These are phyloP conservation scores for Ciona savignyi DNA, from an alignment of 23 tunicate genomes.

Conservation along the genomic window DNA sequence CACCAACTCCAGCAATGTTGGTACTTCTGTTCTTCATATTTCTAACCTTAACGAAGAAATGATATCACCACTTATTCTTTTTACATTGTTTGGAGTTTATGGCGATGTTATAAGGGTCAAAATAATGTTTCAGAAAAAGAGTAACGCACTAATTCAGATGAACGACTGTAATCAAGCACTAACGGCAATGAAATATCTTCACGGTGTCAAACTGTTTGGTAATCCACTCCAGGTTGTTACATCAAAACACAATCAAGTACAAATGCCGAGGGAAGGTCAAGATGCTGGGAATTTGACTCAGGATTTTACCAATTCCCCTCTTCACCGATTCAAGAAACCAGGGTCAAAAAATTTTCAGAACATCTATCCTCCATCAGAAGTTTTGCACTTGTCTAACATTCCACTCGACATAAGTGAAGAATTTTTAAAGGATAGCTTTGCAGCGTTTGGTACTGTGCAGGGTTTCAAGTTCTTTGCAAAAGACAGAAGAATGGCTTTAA, in stretches of 20 bases:
- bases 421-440: conserved; percentile 38
- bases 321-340: conserved; percentile 96
- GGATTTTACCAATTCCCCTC: conserved; percentile 74
- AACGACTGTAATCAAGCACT: conserved; percentile 68
- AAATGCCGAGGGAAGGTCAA: conserved; percentile 92
- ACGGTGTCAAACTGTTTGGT: conserved; percentile 66
- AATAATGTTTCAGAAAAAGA: conserved; percentile 81
- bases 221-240: conserved; percentile 57
- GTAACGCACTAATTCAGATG: conserved; percentile 88
- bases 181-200: conserved; percentile 49
- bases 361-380: conserved; percentile 88
- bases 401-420: conserved; percentile 80
- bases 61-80: conserved; percentile 37
- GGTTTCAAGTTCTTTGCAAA: conserved; percentile 89
- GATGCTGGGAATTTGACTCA: conserved; percentile 77
- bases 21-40: conserved; percentile 57
- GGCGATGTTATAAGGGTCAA: conserved; percentile 94
- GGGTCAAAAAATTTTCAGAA: conserved; percentile 96
- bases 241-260: conserved; percentile 85
- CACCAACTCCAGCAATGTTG: background rate
- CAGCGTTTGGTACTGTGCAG: conserved; percentile 45
- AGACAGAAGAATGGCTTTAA: conserved; percentile 91
- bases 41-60: conserved; percentile 74
- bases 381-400: conserved; percentile 83
- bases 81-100: conserved; percentile 83